Evolutionary conservation across 2,797 vertebrate genomes (phyloP).

Genomic region (Dicrostonyx torquatus): DNA sequence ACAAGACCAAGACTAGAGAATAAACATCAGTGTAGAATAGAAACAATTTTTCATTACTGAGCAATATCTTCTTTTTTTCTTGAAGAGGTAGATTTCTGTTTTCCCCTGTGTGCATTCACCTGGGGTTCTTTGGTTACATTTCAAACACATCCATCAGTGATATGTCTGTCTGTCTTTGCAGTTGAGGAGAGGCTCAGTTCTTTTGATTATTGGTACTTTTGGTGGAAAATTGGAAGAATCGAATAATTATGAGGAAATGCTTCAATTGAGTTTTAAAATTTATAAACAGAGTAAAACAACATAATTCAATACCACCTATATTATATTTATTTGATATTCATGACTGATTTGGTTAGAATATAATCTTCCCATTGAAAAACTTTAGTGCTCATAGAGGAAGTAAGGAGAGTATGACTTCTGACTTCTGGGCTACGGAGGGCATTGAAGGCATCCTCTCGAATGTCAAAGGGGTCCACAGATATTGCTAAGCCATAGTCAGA

Average conservation of each 20-base stretch:
- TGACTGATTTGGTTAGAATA: not conserved
- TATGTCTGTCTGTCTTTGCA: not conserved
- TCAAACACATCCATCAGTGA: not conserved
- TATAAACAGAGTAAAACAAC: not conserved
- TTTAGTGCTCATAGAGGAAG: not conserved
- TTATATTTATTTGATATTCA: not conserved
- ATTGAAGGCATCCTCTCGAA: not conserved
- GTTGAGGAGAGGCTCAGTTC: not conserved
- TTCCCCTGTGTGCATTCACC: not conserved
- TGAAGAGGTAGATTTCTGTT: not conserved
- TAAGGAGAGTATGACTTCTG: not conserved
- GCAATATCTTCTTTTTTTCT: not conserved
- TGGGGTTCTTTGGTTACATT: not conserved
- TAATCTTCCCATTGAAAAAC: not conserved
- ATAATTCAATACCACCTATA: not conserved
- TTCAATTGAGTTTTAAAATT: slow-evolving; percentile 2
- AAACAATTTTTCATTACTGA: not conserved
- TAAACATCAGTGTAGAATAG: not conserved
- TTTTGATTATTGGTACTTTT: not conserved
- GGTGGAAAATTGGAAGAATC: not conserved
- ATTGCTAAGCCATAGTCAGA: not conserved
- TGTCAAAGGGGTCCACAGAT: not conserved
- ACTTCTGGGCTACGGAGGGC: not conserved
- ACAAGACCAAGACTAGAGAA: not conserved
- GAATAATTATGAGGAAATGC: not conserved